Base-by-base conservation (phyloP, 2,888 invertebrate genomes). In the Eulithis testata region DNA sequence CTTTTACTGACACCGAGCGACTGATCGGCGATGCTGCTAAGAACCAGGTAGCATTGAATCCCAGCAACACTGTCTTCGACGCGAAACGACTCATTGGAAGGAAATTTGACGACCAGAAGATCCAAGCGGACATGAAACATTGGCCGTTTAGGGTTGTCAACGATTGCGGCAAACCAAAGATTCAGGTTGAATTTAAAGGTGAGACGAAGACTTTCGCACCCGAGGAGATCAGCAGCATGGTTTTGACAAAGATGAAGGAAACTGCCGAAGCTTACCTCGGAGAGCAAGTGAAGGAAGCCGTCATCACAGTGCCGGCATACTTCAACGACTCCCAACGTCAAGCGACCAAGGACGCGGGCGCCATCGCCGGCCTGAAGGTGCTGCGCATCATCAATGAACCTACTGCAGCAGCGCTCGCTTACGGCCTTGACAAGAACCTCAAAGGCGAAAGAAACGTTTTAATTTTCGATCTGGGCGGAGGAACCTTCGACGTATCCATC, bases 401-500 rank as follows among this genome's bases (percentile, higher is more conserved):
- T 7, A 97, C 97, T 2, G 96, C 96, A 0, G 97, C 96, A 36
- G 96, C 96, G 11, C 86, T 97, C 71, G 96, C 97, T 50, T 96
- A 97, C 78, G 97, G 97, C 9, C 86, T 95, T 54, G 95, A 95
- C 76, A 95, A 95, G 79, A 95, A 95, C 76, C 87, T 95, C n/a
- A 94, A 94, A 79, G 95, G 95, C 7, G 95, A 95, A 80, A 94
- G 94, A 66, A 95, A 95, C 78, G 95, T 95, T 3, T 82, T 95
- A 50, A 95, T 95, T 74, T 95, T 95, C 75, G 95, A 95, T 85
- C 89, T 96, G 74, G 92, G 92, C 37, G 97, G 97, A 72, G 97
- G 97, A 54, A 97, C 97, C 56, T 97, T 98, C 83, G 97, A 98
- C 90, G 97, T 98, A 2, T 97, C 97, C 57, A 96, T 97, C 72